A percentile compares a stretch with the other conserved stretches of the same genome.
These are phyloP conservation scores for Taurulus bubalis DNA, from an alignment of 2,113 vertebrate genomes.

Conservation along the genomic window DNA sequence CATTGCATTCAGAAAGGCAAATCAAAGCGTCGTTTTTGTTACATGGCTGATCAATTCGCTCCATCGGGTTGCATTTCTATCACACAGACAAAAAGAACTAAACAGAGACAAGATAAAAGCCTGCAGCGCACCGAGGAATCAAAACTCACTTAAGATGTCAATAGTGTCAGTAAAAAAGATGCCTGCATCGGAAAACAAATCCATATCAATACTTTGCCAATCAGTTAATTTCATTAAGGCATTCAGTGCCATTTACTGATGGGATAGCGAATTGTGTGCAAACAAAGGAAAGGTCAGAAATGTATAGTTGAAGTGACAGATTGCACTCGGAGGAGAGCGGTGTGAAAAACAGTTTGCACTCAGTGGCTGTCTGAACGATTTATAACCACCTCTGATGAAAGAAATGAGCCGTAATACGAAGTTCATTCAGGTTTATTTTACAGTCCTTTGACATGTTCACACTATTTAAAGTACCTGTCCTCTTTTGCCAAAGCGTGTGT, in stretches of 20 bases:
- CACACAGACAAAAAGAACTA: slow-evolving; percentile 46
- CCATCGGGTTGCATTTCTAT: slow-evolving; percentile 62
- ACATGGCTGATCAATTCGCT: slow-evolving; percentile 49
- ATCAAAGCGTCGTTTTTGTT: slow-evolving; percentile 38
- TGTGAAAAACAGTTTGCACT: slow-evolving; percentile 24
- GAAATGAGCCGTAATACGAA: slow-evolving; percentile 52
- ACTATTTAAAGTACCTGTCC: slow-evolving; percentile 18
- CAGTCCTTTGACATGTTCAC: slow-evolving; percentile 49
- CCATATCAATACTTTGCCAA: slow-evolving; percentile 74
- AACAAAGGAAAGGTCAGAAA: slow-evolving; percentile 82
- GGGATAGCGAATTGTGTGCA: slow-evolving; percentile 72
- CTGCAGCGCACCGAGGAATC: slow-evolving; percentile 62
- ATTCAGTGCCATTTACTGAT: slow-evolving; percentile 75
- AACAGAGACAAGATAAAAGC: slow-evolving; percentile 75
- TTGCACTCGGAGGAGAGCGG: slow-evolving; percentile 17
- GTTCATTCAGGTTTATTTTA: slow-evolving; percentile 45
- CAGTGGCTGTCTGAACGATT: slow-evolving; percentile 16
- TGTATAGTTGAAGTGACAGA: slow-evolving; percentile 58
- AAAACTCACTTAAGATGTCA: slow-evolving; percentile 82
- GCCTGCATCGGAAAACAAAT: slow-evolving; percentile 74
- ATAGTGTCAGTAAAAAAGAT: slow-evolving; percentile 76
- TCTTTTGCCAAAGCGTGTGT: not conserved
- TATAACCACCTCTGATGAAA: slow-evolving; percentile 38
- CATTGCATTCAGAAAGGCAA: slow-evolving; percentile 52
- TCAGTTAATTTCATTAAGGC: slow-evolving; percentile 83